Base-by-base conservation (phyloP, 2,797 vertebrate species). In the Ceryle rudis region DNA sequence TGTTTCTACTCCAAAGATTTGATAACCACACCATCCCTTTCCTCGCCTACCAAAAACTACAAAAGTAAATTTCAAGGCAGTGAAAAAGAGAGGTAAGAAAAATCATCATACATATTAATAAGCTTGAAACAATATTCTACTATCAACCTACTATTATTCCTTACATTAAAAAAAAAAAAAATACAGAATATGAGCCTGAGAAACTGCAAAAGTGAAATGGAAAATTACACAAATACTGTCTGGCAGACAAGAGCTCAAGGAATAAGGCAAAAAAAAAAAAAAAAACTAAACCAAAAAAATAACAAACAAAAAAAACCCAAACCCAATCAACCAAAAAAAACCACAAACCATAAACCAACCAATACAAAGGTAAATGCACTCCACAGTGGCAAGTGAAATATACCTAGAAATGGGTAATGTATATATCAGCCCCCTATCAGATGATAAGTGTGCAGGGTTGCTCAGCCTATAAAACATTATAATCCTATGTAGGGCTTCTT, bases 31-130 rank as follows among this genome's bases (percentile, higher is more conserved):
- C 28, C 31, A 37, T 92, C 25, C 79, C 14, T 90, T 82, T 84
- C 81, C 87, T 90, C 57, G 17, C 7, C 62, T 93, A 57, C 47
- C 41, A 96, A 90, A 96, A 95, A 71, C 51, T 86, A 58, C 64
- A 78, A 89, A 96, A 94, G 66, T 84, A 92, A 90, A 96, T 96
- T 94, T 92, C 20, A 89, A 95, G 39, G 15, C 93, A 92, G 54
- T 42, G 71, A 67, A 84, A 86, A 89, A 75, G 41, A 85, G 15
- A 71, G 7, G 18, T 81, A 92, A 91, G 84, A 94, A 97, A 96
- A 97, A 75, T 20, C 26, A 92, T 79, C 55, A 88, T 94, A 62
- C 46, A 89, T 94, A 93, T 90, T 95, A 95, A 94, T 95, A 94
- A 96, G 57, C 23, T 82, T 64, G 55, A 96, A 97, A 91, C 6